Evolutionary conservation across 2,797 vertebrate species (phyloP), one percentile per base, ranked within the genome.

Genomic region (Anguilla marmorata): DNA sequence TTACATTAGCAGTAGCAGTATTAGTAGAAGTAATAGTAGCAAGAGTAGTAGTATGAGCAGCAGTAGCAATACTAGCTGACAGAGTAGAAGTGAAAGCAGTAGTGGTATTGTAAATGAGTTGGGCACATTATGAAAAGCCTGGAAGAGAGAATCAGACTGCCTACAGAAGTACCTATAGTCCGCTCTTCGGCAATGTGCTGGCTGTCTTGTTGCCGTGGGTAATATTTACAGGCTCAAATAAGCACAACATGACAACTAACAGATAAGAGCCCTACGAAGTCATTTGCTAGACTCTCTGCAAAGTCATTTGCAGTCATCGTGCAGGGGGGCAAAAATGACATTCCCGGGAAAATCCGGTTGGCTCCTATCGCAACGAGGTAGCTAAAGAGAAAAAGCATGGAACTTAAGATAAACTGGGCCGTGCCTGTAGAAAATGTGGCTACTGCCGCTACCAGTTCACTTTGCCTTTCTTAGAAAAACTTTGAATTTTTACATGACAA

Each of bases 281-380:
- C 41, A 48, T 82, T 24, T 82, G 88, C 89, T 89, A 90, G 89
- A 91, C 92, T 92, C 92, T 91, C 90, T 89, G 92, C 72, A 92
- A 93, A 94, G 92, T 91, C 91, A 94, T 93, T 93, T 93, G 88
- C 91, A 90, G 91, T 91, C 93, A 92, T 93, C 92, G 74, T 92
- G 21, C 90, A 89, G 76, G 88, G 93, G 91, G 88, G 91, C 89
- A 93, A 92, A 91, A 93, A 93, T 93, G 92, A 93, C 93, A 93
- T 92, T 93, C 92, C 90, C 88, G 88, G 91, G 90, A 92, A 85
- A 0, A 86, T 91, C 91, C 45, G 89, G 90, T 93, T 86, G 76
- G 86, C 86, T 80, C 54, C 86, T 82, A 87, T 87, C 86, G 56
- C 52, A 56, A 79, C 50, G 60, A 41, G n/a, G 79, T 30, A 45